phyloP scores from a whole-genome alignment of 1,140 invertebrate genomes.

The Ganaspis sp. region DNA sequence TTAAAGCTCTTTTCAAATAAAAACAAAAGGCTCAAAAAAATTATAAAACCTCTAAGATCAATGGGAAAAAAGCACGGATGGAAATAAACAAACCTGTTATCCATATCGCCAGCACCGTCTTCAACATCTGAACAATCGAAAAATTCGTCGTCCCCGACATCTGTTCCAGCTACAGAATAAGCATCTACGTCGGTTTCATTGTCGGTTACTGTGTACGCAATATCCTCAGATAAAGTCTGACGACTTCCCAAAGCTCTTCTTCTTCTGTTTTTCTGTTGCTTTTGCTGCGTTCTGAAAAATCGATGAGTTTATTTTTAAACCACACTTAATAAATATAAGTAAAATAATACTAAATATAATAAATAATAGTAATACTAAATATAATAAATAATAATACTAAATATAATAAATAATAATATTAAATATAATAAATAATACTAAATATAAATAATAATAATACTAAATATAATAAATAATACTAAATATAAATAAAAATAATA shows the following conservation, averaged over 20 bases:
- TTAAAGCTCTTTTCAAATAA: neutral
- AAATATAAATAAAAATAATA: too few relatives aligned
- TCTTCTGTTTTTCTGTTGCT: constrained; percentile 60
- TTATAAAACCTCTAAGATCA: constrained; percentile 22
- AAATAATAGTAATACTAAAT: too few relatives aligned
- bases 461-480: too few relatives aligned
- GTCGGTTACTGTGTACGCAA: constrained; percentile 58
- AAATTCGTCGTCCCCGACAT: constrained; percentile 73
- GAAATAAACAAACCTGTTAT: constrained; percentile 64
- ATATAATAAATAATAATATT: too few relatives aligned
- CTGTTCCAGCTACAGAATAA: constrained; percentile 69
- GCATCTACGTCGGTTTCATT: constrained; percentile 69
- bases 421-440: too few relatives aligned
- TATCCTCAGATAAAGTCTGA: constrained; percentile 58
- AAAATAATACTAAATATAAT: too few relatives aligned
- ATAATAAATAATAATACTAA: too few relatives aligned
- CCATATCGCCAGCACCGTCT: constrained; percentile 57
- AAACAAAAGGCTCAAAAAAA: neutral
- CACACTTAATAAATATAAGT: too few relatives aligned
- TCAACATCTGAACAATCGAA: constrained; percentile 74
- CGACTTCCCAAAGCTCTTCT: constrained; percentile 52
- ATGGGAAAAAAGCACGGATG: neutral
- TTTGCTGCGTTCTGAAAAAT: constrained; percentile 52
- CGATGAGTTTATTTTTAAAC: constrained; percentile 12
- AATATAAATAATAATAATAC: too few relatives aligned